Conservation (phyloP, 2,113 vertebrate species). For the Carollia perspicillata region DNA sequence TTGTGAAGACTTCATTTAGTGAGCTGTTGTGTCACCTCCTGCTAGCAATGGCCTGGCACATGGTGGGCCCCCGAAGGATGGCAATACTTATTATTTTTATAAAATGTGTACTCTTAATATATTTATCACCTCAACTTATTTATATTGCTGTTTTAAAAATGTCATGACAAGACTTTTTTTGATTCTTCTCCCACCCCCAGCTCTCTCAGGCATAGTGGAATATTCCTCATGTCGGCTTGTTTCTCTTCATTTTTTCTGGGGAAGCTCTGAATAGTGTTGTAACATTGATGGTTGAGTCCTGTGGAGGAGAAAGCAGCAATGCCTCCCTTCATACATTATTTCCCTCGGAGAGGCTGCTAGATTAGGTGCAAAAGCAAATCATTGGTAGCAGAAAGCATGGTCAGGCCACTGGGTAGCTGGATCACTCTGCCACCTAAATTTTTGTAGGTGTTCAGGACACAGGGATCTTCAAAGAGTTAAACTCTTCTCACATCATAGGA, state of each 20-base stretch:
- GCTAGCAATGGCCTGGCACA: neutral
- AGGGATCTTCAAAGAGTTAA: neutral
- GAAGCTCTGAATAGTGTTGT: slow-evolving; percentile 52
- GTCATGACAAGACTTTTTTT: neutral
- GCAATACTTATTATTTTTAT: neutral
- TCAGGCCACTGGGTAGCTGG: slow-evolving; percentile 62
- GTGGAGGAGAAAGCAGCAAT: slow-evolving; percentile 52
- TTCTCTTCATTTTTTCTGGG: neutral
- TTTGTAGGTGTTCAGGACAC: slow-evolving; percentile 61
- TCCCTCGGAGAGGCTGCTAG: slow-evolving; percentile 56
- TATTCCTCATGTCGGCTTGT: neutral
- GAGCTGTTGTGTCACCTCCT: neutral
- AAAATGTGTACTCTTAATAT: neutral
- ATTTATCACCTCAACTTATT: neutral
- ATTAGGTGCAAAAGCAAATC: slow-evolving; percentile 71
- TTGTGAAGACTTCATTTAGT: neutral
- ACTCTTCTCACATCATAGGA: neutral
- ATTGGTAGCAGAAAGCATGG: slow-evolving; percentile 66
- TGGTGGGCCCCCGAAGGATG: neutral
- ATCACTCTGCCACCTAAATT: slow-evolving; percentile 64
- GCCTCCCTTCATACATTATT: slow-evolving; percentile 65
- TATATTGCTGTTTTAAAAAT: neutral
- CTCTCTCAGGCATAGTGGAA: neutral
- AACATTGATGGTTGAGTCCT: slow-evolving; percentile 58
- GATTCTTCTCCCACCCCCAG: neutral